Percentiles rank a stretch among this genome's conserved stretches.
Evolutionary conservation across 2,888 invertebrate genomes (phyloP).

Genomic region (Eupithecia inturbata): DNA sequence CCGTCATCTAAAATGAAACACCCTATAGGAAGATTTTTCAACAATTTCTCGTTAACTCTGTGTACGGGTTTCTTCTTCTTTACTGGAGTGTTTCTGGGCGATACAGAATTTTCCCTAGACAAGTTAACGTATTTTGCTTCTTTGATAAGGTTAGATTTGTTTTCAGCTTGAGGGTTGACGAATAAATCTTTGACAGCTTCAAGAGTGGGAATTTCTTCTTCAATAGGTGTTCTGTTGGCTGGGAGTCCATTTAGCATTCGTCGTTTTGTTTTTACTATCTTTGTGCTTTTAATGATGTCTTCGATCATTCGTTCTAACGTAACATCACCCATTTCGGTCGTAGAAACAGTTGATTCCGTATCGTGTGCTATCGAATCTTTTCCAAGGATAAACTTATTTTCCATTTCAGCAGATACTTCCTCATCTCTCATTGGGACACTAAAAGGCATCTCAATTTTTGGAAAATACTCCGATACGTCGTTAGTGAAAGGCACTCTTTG

Average conservation of each 20-base stretch:
- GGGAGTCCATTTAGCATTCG: constrained; percentile 64
- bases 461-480: constrained; percentile 81
- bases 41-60: constrained; percentile 68
- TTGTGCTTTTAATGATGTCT: constrained; percentile 85
- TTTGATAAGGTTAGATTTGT: constrained; percentile 74
- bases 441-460: constrained; percentile 77
- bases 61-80: constrained; percentile 68
- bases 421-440: constrained; percentile 73
- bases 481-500: constrained; percentile 63
- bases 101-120: constrained; percentile 76
- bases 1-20: constrained; percentile 79
- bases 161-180: constrained; percentile 73
- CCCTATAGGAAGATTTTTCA: constrained; percentile 77
- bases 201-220: constrained; percentile 64
- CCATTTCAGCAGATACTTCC: constrained; percentile 78
- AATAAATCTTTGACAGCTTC: constrained; percentile 71
- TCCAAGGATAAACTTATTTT: constrained; percentile 76
- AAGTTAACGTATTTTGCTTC: constrained; percentile 76
- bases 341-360: constrained; percentile 77
- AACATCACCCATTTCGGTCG: constrained; percentile 81
- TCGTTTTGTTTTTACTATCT: constrained; percentile 75
- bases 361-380: constrained; percentile 68
- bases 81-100: constrained; percentile 70
- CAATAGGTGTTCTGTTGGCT: constrained; percentile 48
- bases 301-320: constrained; percentile 85